Evolutionary conservation across 2,888 invertebrate species (phyloP).

Genomic region (Mythimna lalbum): DNA sequence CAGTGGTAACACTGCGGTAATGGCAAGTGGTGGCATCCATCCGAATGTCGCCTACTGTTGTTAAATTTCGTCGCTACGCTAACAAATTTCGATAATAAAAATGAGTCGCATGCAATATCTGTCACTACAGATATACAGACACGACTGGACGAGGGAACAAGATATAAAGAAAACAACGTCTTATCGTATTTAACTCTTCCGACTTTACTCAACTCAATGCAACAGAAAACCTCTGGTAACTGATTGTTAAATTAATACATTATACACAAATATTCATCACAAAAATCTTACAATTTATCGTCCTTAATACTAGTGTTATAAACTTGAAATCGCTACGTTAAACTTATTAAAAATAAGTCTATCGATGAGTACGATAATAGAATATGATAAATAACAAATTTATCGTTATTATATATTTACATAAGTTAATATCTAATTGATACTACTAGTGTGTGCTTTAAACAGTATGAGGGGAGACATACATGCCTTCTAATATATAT

Average conservation of each 20-base stretch:
- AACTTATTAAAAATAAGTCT: slow-evolving; percentile 88
- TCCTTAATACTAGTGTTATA: slow-evolving; percentile 82
- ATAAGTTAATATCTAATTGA: slow-evolving; percentile 82
- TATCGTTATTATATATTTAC: slow-evolving; percentile 86
- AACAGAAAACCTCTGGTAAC: slow-evolving; percentile 89
- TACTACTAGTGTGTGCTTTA: slow-evolving; percentile 84
- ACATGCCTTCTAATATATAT: slow-evolving; percentile 82
- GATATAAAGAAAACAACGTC: slow-evolving; percentile 87
- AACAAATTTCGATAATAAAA: slow-evolving; percentile 74
- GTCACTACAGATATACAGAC: slow-evolving; percentile 68
- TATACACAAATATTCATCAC: slow-evolving; percentile 87
- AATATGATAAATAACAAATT: slow-evolving; percentile 89
- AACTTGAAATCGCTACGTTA: slow-evolving; percentile 85
- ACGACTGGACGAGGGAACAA: slow-evolving; percentile 79
- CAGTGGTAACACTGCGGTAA: slow-evolving; percentile 23
- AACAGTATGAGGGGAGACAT: slow-evolving; percentile 84
- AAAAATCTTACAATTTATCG: slow-evolving; percentile 80
- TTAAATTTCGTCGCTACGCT: slow-evolving; percentile 83
- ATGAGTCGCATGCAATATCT: slow-evolving; percentile 70
- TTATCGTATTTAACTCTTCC: slow-evolving; percentile 84
- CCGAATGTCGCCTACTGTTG: slow-evolving; percentile 70
- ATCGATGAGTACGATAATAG: slow-evolving; percentile 86
- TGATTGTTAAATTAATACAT: slow-evolving; percentile 87
- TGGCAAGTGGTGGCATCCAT: slow-evolving; percentile 49
- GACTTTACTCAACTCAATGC: slow-evolving; percentile 88